A percentile compares a stretch with the other conserved stretches of the same genome.
These are phyloP conservation scores for Melangyna quadrimaculata DNA, from an alignment of 2,888 invertebrate genomes.

Conservation along the genomic window DNA sequence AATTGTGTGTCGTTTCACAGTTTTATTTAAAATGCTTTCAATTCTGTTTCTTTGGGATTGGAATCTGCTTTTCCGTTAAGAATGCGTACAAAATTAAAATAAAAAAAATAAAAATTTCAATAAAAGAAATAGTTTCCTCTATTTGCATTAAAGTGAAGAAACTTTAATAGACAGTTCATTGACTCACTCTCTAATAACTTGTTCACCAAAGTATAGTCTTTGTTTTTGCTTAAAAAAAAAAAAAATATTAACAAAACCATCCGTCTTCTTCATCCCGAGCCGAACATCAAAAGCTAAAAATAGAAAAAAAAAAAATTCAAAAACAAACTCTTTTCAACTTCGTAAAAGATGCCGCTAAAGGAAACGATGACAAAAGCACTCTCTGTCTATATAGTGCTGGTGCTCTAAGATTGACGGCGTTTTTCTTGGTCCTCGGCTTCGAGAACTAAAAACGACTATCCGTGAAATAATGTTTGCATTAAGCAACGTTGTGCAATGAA, in stretches of 20 bases:
- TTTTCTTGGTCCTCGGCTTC: not conserved
- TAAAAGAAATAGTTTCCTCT: not conserved
- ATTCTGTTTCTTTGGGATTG: not conserved
- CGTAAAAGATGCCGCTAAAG: conserved; percentile 24
- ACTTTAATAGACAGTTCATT: not conserved
- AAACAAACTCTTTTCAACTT: conserved; percentile 1
- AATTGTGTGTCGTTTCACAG: not conserved
- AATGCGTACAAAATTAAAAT: too few species aligned
- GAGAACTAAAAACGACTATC: not conserved
- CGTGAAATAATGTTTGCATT: conserved; percentile 42
- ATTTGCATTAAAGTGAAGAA: not conserved
- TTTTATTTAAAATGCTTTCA: not conserved
- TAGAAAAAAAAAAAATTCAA: not conserved
- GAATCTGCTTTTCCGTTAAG: too few species aligned
- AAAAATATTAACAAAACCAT: not conserved
- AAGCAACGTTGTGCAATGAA: conserved; percentile 31
- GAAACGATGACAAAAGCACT: conserved; percentile 29
- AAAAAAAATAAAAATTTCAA: too few species aligned
- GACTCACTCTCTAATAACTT: not conserved
- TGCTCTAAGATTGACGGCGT: not conserved
- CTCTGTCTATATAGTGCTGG: too few species aligned
- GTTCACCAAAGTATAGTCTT: not conserved
- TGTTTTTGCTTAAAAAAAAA: not conserved
- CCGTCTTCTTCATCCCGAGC: not conserved
- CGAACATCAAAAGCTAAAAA: not conserved